Conservation (phyloP, 2,797 vertebrate genomes). For the Syndactyla subalaris region DNA sequence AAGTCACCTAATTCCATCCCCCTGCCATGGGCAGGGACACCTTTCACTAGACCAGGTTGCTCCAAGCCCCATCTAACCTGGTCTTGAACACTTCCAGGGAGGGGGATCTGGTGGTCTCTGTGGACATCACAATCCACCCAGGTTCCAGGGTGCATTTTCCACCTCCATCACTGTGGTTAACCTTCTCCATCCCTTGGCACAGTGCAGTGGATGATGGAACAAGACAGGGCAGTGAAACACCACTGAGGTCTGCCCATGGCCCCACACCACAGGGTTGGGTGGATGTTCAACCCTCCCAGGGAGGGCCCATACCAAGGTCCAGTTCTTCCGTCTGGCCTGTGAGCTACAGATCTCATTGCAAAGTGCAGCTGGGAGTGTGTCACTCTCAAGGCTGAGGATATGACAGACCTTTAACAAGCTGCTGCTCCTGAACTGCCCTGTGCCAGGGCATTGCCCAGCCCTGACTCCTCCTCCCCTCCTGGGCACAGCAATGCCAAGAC, state of each 20-base stretch:
- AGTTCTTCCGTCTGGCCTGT: background rate
- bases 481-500: accelerated
- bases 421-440: background rate
- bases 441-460: background rate
- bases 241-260: background rate
- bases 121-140: accelerated
- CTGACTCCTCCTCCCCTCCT: background rate
- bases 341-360: background rate
- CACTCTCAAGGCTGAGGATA: background rate
- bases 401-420: background rate
- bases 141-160: background rate
- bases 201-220: accelerated
- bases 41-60: background rate
- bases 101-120: background rate
- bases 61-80: background rate
- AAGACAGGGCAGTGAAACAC: accelerated
- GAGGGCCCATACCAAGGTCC: background rate
- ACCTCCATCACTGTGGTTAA: background rate
- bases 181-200: background rate
- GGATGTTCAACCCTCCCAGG: background rate
- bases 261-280: background rate
- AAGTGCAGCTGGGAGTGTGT: background rate
- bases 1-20: background rate
- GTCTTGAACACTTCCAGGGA: background rate
- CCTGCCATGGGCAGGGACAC: background rate